Percentiles rank a stretch among this genome's conserved stretches.
phyloP scores from a whole-genome alignment of 2,113 vertebrate genomes.

The Pterocles orientalis region DNA sequence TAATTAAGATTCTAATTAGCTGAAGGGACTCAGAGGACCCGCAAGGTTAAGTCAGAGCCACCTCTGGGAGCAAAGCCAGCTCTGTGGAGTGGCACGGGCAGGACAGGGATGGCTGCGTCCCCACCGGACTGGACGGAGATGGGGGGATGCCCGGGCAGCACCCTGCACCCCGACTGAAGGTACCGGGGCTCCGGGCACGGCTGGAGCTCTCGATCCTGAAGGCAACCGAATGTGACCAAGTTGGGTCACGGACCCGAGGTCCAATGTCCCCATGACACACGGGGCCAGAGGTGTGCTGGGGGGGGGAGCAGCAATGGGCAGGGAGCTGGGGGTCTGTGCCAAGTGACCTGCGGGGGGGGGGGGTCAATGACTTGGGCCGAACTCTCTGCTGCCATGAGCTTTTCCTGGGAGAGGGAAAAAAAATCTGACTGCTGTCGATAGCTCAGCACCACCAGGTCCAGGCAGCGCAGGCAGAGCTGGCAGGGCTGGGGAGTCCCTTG shows the following conservation, averaged over 20 bases:
- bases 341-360: rapidly evolving
- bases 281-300: rapidly evolving
- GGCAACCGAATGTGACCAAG: rapidly evolving
- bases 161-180: neutral
- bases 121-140: rapidly evolving
- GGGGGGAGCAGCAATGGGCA: neutral
- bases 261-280: rapidly evolving
- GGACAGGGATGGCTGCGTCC: neutral
- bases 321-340: rapidly evolving
- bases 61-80: neutral
- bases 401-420: neutral
- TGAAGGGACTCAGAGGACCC: neutral
- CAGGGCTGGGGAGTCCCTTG: neutral
- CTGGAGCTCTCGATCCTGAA: neutral
- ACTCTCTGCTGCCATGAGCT: neutral
- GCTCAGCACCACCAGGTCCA: rapidly evolving
- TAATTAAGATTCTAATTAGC: neutral
- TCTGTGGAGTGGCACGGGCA: rapidly evolving
- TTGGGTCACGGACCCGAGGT: rapidly evolving
- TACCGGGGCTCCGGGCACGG: rapidly evolving
- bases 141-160: rapidly evolving
- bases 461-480: neutral
- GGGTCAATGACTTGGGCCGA: rapidly evolving
- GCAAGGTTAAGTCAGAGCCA: neutral
- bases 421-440: neutral